Conservation (phyloP, 1,140 invertebrate species). For the Papilio aristodemus region DNA sequence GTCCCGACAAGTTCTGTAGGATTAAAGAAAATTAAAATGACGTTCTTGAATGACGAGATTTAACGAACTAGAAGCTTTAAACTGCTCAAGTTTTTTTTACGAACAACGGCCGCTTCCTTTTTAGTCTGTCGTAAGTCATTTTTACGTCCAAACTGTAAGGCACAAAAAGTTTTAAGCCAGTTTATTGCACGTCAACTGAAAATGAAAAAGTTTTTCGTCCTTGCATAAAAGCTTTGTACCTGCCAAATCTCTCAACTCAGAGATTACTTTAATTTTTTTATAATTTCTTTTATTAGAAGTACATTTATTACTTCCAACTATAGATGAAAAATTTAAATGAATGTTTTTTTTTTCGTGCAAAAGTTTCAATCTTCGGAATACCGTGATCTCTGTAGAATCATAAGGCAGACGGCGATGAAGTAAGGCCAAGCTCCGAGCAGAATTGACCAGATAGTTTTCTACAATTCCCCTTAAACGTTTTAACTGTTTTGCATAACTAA, state of each 20-base stretch:
- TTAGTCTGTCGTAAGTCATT: conserved; percentile 30
- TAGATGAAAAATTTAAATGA: background rate
- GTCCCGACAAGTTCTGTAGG: conserved; percentile 22
- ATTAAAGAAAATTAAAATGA: conserved; percentile 28
- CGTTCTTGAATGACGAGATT: conserved; percentile 24
- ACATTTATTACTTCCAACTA: background rate
- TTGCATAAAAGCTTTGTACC: conserved; percentile 9
- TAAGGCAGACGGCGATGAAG: conserved; percentile 2
- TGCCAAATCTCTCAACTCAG: conserved; percentile 10
- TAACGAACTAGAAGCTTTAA: conserved; percentile 25
- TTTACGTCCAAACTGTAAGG: conserved; percentile 27
- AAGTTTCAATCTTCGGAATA: conserved; percentile 7
- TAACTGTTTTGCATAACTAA: conserved; percentile 47
- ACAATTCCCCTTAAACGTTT: conserved; percentile 39
- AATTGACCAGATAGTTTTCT: conserved; percentile 34
- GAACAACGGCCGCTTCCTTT: conserved; percentile 21
- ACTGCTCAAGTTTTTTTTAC: conserved; percentile 22
- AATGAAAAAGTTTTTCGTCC: conserved; percentile 28
- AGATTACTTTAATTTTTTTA: conserved; percentile 5
- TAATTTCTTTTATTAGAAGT: background rate
- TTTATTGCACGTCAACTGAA: conserved; percentile 31
- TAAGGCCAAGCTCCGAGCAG: background rate
- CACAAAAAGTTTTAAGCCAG: conserved; percentile 23
- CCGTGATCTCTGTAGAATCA: background rate
- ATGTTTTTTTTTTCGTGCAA: background rate